These are phyloP conservation scores for Perodicticus potto DNA, from an alignment of 2,797 vertebrate species.

Conservation along the genomic window DNA sequence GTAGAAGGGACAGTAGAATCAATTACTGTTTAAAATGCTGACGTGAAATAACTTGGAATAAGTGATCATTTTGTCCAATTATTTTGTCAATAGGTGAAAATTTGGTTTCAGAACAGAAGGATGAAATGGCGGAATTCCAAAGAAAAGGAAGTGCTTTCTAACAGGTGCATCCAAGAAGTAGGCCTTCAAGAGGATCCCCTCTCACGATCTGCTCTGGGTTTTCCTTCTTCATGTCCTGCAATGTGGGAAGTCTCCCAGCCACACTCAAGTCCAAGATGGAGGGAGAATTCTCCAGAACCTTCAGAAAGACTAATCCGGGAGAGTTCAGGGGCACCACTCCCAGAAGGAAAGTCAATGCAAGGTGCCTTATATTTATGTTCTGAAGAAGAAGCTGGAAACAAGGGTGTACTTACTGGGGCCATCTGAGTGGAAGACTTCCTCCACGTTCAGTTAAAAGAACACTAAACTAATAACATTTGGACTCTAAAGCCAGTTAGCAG, in stretches of 20 bases:
- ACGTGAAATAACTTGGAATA: conserved; percentile 30
- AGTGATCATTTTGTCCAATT: conserved; percentile 59
- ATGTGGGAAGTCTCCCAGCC: conserved; percentile 86
- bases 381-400: conserved; percentile 78
- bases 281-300: conserved; percentile 84
- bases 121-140: conserved; percentile 99
- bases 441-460: conserved; percentile 61
- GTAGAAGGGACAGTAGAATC: background rate
- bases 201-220: conserved; percentile 82
- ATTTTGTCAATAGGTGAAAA: conserved; percentile 94
- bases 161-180: conserved; percentile 91
- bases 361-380: conserved; percentile 82
- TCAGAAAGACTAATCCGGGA: conserved; percentile 82
- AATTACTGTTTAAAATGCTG: background rate
- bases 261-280: conserved; percentile 83
- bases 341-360: conserved; percentile 75
- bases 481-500: conserved; percentile 84
- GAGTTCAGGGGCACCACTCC: conserved; percentile 48
- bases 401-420: conserved; percentile 71
- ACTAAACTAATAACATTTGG: conserved; percentile 83
- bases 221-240: conserved; percentile 82
- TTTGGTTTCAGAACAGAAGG: conserved; percentile 99
- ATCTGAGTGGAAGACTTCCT: conserved; percentile 71
- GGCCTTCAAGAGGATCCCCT: conserved; percentile 87
- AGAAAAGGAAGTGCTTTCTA: conserved; percentile 95